Conservation (phyloP, 2,113 vertebrate species). For the Marmota monax region DNA sequence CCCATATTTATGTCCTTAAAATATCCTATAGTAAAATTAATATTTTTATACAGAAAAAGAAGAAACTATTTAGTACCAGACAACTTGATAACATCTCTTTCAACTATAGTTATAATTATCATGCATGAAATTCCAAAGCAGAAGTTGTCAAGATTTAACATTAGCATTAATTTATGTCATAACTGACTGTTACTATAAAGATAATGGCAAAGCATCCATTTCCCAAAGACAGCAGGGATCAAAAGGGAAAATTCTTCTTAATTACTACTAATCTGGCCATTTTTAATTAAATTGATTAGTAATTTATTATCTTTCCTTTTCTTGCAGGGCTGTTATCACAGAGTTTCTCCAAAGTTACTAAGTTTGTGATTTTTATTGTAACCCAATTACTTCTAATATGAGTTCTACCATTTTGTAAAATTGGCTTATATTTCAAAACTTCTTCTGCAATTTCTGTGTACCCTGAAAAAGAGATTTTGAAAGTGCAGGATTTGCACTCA, state of each 20-base stretch:
- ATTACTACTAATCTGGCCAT: constrained; percentile 86
- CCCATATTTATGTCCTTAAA: constrained; percentile 82
- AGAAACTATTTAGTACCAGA: constrained; percentile 84
- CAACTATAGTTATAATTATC: constrained; percentile 86
- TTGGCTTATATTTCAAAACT: constrained; percentile 45
- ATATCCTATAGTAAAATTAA: constrained; percentile 80
- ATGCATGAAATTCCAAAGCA: constrained; percentile 85
- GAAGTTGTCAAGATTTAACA: constrained; percentile 88
- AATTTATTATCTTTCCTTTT: constrained; percentile 84
- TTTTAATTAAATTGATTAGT: constrained; percentile 87
- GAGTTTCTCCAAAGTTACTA: constrained; percentile 67
- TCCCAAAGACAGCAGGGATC: constrained; percentile 83
- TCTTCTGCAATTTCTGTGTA: constrained; percentile 8
- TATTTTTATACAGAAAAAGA: constrained; percentile 84
- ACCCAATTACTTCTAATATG: constrained; percentile 50
- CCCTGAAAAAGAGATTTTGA: constrained; percentile 14
- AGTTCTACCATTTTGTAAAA: constrained; percentile 49
- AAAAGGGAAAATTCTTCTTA: constrained; percentile 86
- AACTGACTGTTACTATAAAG: constrained; percentile 83
- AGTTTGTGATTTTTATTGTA: constrained; percentile 75
- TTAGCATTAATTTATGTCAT: constrained; percentile 88
- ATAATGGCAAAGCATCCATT: constrained; percentile 86
- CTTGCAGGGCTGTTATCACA: constrained; percentile 75
- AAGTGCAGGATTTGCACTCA: constrained; percentile 33
- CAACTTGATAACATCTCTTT: constrained; percentile 87